These are phyloP conservation scores for Pyrgilauda ruficollis DNA, from an alignment of 2,113 vertebrate species.

Conservation along the genomic window DNA sequence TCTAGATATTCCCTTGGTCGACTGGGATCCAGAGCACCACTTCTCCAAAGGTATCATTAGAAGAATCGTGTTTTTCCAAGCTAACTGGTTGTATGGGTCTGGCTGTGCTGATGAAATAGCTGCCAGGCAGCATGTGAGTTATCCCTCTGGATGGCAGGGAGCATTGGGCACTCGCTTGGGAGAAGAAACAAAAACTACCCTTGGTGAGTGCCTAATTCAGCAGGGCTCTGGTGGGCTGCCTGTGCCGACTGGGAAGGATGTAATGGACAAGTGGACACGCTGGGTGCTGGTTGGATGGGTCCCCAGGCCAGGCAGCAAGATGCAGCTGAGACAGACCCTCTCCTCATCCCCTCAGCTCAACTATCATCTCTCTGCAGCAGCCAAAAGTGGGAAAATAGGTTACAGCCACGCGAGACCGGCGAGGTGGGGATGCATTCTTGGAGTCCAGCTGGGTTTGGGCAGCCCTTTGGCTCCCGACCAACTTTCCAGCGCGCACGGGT, in stretches of 20 bases:
- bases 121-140: not conserved
- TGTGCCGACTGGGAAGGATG: not conserved
- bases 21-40: not conserved
- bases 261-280: not conserved
- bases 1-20: not conserved
- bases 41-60: slow-evolving; percentile 55
- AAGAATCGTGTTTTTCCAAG: slow-evolving; percentile 56
- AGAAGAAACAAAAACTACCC: not conserved
- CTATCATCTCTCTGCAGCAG: accelerated
- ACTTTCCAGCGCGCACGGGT: not conserved
- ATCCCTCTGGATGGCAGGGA: slow-evolving; percentile 42
- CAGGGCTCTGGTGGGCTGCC: not conserved
- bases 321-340: not conserved
- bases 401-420: accelerated
- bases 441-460: not conserved
- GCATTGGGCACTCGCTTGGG: not conserved
- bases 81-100: slow-evolving; percentile 62
- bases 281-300: not conserved
- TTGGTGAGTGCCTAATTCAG: not conserved
- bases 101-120: slow-evolving; percentile 33
- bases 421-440: not conserved
- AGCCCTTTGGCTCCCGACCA: slow-evolving; percentile 21
- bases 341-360: not conserved
- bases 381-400: not conserved
- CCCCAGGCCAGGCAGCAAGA: not conserved